These are phyloP conservation scores for Volucella zonaria DNA, from an alignment of 2,888 invertebrate species.

Conservation along the genomic window DNA sequence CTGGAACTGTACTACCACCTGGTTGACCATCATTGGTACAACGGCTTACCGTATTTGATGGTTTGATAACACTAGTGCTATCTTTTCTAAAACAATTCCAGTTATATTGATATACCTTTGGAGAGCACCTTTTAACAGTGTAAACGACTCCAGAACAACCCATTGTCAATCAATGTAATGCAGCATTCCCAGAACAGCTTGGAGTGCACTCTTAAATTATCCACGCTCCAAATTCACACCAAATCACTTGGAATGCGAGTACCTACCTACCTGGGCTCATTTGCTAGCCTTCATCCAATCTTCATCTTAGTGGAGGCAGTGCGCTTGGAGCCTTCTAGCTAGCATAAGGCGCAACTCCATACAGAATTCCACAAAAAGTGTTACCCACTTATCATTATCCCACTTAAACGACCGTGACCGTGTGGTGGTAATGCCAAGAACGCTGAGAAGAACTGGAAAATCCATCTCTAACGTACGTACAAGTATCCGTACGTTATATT, in stretches of 20 bases:
- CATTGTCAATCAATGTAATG: conserved; percentile 44
- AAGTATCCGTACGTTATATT: conserved; percentile 22
- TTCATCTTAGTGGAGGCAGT: conserved; percentile 19
- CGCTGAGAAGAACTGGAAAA: conserved; percentile 3
- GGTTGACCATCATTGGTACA: too few relatives aligned
- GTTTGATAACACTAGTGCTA: not conserved
- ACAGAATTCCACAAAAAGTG: conserved; percentile 66
- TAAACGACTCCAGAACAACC: not conserved
- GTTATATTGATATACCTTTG: not conserved
- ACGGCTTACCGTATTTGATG: too few relatives aligned
- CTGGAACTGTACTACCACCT: too few relatives aligned
- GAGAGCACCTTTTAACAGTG: too few relatives aligned
- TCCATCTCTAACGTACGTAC: conserved; percentile 1
- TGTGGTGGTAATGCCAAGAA: conserved; percentile 27
- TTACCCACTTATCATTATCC: conserved; percentile 73
- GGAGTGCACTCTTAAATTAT: conserved; percentile 60
- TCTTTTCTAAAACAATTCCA: not conserved
- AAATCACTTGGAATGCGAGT: conserved; percentile 54
- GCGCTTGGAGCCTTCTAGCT: conserved; percentile 28
- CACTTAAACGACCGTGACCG: conserved; percentile 72
- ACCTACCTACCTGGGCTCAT: too few relatives aligned
- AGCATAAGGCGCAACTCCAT: conserved; percentile 56
- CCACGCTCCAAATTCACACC: conserved; percentile 68
- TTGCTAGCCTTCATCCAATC: conserved; percentile 19
- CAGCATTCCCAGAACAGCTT: conserved; percentile 44